These are phyloP conservation scores for Corydoras maculifer DNA, from an alignment of 2,113 vertebrate species.

Conservation along the genomic window DNA sequence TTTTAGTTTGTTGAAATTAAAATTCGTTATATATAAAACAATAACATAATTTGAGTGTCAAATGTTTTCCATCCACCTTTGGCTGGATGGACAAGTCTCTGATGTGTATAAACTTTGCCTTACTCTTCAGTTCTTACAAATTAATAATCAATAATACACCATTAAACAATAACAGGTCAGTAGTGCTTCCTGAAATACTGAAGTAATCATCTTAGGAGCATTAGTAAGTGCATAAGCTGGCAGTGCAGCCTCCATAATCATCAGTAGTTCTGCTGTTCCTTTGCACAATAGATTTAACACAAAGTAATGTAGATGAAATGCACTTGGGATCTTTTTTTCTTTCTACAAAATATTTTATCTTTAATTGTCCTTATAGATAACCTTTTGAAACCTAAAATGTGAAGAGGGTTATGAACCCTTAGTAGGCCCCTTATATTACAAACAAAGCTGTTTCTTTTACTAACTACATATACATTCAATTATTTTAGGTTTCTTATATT, in stretches of 20 bases:
- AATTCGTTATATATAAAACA: too few relatives aligned
- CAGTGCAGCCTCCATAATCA: conserved; percentile 47
- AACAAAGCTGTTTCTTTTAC: too few relatives aligned
- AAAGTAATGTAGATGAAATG: background rate
- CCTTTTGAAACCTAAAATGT: too few relatives aligned
- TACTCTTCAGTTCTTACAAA: conserved; percentile 8
- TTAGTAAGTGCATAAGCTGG: conserved; percentile 78
- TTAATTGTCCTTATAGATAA: too few relatives aligned
- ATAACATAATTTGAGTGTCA: too few relatives aligned
- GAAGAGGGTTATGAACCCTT: too few relatives aligned
- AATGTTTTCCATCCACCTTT: background rate
- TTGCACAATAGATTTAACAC: background rate
- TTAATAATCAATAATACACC: conserved; percentile 29
- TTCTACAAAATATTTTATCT: too few relatives aligned
- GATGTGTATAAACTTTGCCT: conserved; percentile 3
- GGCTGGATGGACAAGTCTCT: too few relatives aligned
- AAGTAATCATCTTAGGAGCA: conserved; percentile 84
- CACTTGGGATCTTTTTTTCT: background rate
- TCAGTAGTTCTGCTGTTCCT: conserved; percentile 38
- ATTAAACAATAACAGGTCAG: conserved; percentile 35
- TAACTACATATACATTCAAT: too few relatives aligned
- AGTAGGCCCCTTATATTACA: too few relatives aligned
- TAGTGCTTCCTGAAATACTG: conserved; percentile 78
- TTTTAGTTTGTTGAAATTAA: too few relatives aligned
- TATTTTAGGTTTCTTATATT: too few relatives aligned